Base-by-base conservation (phyloP, 2,797 vertebrate species). In the Diglossa cyanea region DNA sequence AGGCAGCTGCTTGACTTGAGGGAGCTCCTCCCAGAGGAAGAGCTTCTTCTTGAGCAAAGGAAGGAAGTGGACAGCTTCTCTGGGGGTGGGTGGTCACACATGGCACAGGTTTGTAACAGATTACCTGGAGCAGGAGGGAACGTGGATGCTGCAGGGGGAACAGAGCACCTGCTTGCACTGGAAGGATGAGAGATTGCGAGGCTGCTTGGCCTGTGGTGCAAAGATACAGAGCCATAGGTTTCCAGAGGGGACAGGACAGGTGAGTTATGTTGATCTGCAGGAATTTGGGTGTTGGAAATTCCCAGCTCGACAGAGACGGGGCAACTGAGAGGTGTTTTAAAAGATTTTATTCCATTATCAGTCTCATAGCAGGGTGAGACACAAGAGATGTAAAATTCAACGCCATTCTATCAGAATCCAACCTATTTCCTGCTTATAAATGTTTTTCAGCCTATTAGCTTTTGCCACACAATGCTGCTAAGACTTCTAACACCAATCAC, bases 121-220 rank as follows among this genome's bases (percentile, higher is more conserved):
- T 31, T 9, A 55, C 11, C 30, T 42, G 42, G 42, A 75, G 58
- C 51, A 33, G 61, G 35, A 68, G 24, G 51, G 16, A 85, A 30
- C 2, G 4, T 42, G 47, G 23, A 10, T 48, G 51, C 50, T 82
- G 55, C 19, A 70, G 39, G 44, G 39, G 28, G 25, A 90, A n/a
- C 44, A 0, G 0, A 75, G 44, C 10, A 16, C 37, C 17, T 40
- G 10, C 13, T 71, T 62, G 44, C 23, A 6, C 37, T 45, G 37
- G 17, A 63, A 70, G 25, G 23, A 51, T 5, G 2, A 60, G 70
- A 61, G 13, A 10, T 4, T 20, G 17, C 0, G 0, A 75, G 30
- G 40, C n/a, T 92, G 19, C n/a, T 66, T 6, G 7, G 25, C 10
- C 51, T 62, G 26, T 54, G 26, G 13, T 62, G 11, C n/a, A 83